Percentiles rank a stretch among this genome's conserved stretches.
Evolutionary conservation across 2,888 invertebrate species (phyloP).

Genomic region (Tetragnatha montana): DNA sequence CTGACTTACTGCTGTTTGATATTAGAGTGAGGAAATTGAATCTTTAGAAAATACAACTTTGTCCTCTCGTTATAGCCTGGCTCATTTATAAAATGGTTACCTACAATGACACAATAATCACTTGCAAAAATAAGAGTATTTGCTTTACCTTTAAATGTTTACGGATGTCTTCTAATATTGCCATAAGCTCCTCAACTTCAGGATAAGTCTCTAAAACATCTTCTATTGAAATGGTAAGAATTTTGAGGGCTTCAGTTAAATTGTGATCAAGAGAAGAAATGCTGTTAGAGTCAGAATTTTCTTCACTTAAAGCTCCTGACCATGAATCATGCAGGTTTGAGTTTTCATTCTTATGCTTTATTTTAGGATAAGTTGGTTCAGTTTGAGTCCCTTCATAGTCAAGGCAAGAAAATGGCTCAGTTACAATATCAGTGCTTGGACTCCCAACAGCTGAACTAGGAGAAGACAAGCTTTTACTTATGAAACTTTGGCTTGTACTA

Average conservation of each 20-base stretch:
- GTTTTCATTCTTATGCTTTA: constrained; percentile 19
- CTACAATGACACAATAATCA: too few relatives aligned
- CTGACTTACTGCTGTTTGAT: not conserved
- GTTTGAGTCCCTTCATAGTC: constrained; percentile 19
- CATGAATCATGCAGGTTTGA: constrained; percentile 60
- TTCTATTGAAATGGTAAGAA: constrained; percentile 75
- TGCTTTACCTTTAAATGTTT: constrained; percentile 75
- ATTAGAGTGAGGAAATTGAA: not conserved
- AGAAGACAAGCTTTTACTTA: constrained; percentile 61
- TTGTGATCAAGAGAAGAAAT: constrained; percentile 72
- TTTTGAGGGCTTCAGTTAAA: constrained; percentile 75
- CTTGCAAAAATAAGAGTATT: not conserved
- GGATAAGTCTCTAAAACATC: constrained; percentile 78
- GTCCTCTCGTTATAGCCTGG: too few relatives aligned
- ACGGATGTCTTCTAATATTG: constrained; percentile 75
- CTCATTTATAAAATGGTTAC: too few relatives aligned
- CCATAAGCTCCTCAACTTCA: constrained; percentile 76
- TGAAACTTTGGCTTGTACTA: constrained; percentile 55
- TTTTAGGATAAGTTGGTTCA: constrained; percentile 6
- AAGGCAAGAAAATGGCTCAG: constrained; percentile 16
- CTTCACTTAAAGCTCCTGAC: constrained; percentile 48
- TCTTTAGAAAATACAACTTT: not conserved
- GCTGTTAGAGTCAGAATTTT: constrained; percentile 71
- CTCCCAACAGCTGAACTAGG: constrained; percentile 63
- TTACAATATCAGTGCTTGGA: constrained; percentile 62